These are phyloP conservation scores for Chrysomallon squamiferum DNA, from an alignment of 1,140 invertebrate species.

Conservation along the genomic window DNA sequence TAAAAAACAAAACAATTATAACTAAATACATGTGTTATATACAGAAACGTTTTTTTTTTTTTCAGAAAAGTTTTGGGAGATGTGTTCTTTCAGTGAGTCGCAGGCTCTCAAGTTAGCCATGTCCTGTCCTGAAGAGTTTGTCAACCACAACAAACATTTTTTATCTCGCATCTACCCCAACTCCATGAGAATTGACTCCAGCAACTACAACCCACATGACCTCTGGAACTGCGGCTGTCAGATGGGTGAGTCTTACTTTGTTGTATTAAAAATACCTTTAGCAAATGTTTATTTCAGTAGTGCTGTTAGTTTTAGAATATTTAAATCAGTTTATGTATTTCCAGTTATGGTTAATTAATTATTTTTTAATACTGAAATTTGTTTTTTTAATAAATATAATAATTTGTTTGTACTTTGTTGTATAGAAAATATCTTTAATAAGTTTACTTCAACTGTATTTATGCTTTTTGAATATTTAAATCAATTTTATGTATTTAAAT, in stretches of 20 bases:
- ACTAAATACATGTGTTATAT: too few relatives aligned
- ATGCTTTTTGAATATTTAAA: too few relatives aligned
- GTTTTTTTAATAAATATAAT: background rate
- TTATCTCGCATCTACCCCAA: slow-evolving; percentile 68
- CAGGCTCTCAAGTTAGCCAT: slow-evolving; percentile 63
- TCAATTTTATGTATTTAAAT: too few relatives aligned
- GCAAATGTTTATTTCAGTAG: background rate
- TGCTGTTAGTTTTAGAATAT: background rate
- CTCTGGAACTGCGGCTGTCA: slow-evolving; percentile 71
- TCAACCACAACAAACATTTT: slow-evolving; percentile 67
- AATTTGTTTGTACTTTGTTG: too few relatives aligned
- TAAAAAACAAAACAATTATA: too few relatives aligned
- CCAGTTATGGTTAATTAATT: background rate
- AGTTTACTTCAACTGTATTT: too few relatives aligned
- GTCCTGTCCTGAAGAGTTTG: slow-evolving; percentile 66
- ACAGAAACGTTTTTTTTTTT: too few relatives aligned
- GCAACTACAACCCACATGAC: slow-evolving; percentile 70
- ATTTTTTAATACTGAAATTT: background rate
- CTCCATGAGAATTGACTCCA: slow-evolving; percentile 67
- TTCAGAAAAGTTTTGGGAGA: slow-evolving; percentile 61
- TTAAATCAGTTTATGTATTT: background rate
- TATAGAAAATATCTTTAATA: too few relatives aligned
- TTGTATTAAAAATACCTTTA: background rate
- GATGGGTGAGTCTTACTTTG: slow-evolving; percentile 65
- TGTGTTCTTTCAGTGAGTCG: slow-evolving; percentile 65